These are phyloP conservation scores for Piscicola geometra DNA, from an alignment of 2,888 invertebrate genomes.

Conservation along the genomic window DNA sequence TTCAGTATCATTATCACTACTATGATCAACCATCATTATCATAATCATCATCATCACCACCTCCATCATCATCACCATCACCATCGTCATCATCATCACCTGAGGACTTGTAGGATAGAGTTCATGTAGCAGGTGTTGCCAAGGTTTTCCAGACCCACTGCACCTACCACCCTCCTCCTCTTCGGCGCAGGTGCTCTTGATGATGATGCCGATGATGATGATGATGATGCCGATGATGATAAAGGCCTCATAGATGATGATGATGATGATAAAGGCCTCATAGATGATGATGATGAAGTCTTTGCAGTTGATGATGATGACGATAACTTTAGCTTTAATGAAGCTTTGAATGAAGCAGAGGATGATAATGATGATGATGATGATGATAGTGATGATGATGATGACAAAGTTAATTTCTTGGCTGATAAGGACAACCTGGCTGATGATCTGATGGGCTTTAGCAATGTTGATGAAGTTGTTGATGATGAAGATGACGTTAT, in stretches of 20 bases:
- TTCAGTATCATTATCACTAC: neutral
- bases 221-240: neutral
- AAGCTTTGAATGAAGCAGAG: neutral
- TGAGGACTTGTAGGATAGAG: slow-evolving; percentile 53
- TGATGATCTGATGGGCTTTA: too few species aligned
- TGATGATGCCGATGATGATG: neutral
- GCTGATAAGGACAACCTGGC: neutral
- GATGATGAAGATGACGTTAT: neutral
- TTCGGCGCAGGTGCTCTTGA: neutral
- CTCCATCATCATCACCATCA: too few species aligned
- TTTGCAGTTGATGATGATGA: neutral
- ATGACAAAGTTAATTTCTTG: too few species aligned
- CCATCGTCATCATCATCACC: slow-evolving; percentile 44
- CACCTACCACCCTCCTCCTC: slow-evolving; percentile 49
- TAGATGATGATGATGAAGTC: neutral
- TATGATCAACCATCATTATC: too few species aligned
- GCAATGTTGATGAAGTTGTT: slow-evolving; percentile 1
- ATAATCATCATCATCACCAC: too few species aligned
- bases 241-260: too few species aligned
- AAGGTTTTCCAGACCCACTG: slow-evolving; percentile 55
- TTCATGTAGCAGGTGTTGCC: slow-evolving; percentile 57
- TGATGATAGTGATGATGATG: too few species aligned
- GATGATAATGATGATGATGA: neutral
- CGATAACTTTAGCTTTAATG: neutral
- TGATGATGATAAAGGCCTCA: neutral